Percentiles rank a stretch among this genome's conserved stretches.
phyloP scores from a whole-genome alignment of 2,113 vertebrate species.

The Gobius niger region DNA sequence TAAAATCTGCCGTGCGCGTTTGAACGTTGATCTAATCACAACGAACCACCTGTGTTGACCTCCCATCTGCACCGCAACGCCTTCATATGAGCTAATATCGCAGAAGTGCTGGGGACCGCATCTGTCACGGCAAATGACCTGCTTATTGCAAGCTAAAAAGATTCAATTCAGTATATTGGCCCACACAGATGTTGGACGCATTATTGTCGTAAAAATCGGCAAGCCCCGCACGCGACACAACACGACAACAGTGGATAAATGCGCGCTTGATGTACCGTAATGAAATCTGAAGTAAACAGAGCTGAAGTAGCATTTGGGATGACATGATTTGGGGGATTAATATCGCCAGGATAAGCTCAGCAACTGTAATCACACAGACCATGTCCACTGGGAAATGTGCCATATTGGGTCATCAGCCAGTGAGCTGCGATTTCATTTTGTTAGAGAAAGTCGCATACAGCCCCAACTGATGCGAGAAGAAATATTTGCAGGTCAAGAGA shows the following conservation, averaged over 20 bases:
- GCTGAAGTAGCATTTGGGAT: not conserved
- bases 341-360: not conserved
- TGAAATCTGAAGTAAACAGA: slow-evolving; percentile 16
- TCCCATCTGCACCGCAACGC: slow-evolving; percentile 23
- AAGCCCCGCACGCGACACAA: not conserved
- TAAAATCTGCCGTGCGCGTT: slow-evolving; percentile 28
- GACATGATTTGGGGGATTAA: slow-evolving; percentile 6
- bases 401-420: not conserved
- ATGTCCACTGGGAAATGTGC: not conserved
- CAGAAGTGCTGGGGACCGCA: slow-evolving; percentile 20
- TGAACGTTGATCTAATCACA: slow-evolving; percentile 34
- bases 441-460: not conserved
- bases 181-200: slow-evolving; percentile 43
- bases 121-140: slow-evolving; percentile 43
- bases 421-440: too few species aligned
- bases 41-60: slow-evolving; percentile 28
- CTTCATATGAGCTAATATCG: slow-evolving; percentile 24
- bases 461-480: too few species aligned
- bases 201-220: slow-evolving; percentile 19
- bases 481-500: too few species aligned
- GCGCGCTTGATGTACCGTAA: slow-evolving; percentile 19
- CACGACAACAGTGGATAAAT: slow-evolving; percentile 24
- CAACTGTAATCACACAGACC: not conserved
- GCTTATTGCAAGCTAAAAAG: slow-evolving; percentile 26
- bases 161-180: slow-evolving; percentile 44